Evolutionary conservation across 2,888 invertebrate species (phyloP), one percentile per base, ranked within the genome.

Genomic region (Oxycera nigricornis): DNA sequence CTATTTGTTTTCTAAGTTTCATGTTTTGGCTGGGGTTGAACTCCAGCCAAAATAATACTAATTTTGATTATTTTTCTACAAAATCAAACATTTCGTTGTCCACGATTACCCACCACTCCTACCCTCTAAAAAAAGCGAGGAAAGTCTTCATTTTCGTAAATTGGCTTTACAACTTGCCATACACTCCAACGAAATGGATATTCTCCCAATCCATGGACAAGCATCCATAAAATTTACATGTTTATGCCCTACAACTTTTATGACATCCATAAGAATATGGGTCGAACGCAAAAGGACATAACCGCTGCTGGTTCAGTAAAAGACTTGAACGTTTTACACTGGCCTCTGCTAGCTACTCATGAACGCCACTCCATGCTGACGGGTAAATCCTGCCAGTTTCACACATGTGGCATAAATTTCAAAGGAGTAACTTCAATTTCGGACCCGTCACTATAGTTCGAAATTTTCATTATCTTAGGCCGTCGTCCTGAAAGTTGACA

Each of bases 191-290:
- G n/a, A n/a, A n/a, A n/a, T n/a, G n/a, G n/a, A n/a, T 6, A 35
- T 35, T 3, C 2, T 14, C 17, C 46, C 46, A 46, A n/a, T 39
- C 39, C 7, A 55, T 22, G 11, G 24, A 55, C 17, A 11, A 55
- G 17, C 20, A 46, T 50, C 55, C 52, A 52, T 70, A 52, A 70
- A 70, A 70, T 70, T 55, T 31, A 26, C 70, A 70, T 70, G 52
- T 70, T 70, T 70, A 70, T 70, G 70, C 24, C 20, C 52, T 11
- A 52, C 70, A 52, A 35, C 22, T 52, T 70, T 70, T 55, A 70
- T 52, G 31, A 9, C 20, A 20, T 28, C 31, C 52, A 22, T 52
- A 35, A 65, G 39, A 65, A 31, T 52, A 7, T 24, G 22, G 35
- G 31, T 55, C 70, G 7, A 46, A 31, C 70, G 24, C n/a, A 41